phyloP scores from a whole-genome alignment of 2,888 invertebrate genomes.

The Sesia apiformis region DNA sequence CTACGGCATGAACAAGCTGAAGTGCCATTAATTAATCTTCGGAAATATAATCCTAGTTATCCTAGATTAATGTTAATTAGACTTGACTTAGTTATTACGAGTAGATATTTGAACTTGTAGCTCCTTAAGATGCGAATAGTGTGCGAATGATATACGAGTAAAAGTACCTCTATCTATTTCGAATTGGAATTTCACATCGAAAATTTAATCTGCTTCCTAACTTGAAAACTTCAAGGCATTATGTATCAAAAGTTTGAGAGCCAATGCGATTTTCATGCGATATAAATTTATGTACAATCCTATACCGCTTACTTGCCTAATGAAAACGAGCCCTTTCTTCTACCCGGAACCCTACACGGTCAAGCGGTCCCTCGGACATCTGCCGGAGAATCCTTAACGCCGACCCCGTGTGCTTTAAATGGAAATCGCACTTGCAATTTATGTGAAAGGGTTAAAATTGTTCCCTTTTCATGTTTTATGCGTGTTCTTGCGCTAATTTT shows the following conservation, averaged over 20 bases:
- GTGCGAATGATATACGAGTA: not conserved
- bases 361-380: slow-evolving; percentile 35
- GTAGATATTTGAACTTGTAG: no score
- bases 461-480: slow-evolving; percentile 46
- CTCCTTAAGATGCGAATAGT: no score
- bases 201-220: not conserved
- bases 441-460: slow-evolving; percentile 63
- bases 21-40: no score
- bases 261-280: slow-evolving; percentile 25
- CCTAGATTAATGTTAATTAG: no score
- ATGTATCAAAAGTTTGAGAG: slow-evolving; percentile 31
- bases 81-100: no score
- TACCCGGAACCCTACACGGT: slow-evolving; percentile 33
- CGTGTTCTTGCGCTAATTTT: slow-evolving; percentile 41
- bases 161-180: not conserved
- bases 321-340: slow-evolving; percentile 73
- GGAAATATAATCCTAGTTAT: no score
- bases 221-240: no score
- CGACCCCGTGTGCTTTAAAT: slow-evolving; percentile 54
- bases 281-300: slow-evolving; percentile 54
- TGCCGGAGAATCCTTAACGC: slow-evolving; percentile 49
- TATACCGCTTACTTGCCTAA: slow-evolving; percentile 53
- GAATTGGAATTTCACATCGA: not conserved
- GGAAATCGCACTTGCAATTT: slow-evolving; percentile 66
- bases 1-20: no score